Evolutionary conservation across 1,140 invertebrate species (phyloP).

Genomic region (Drosophila ironensis): DNA sequence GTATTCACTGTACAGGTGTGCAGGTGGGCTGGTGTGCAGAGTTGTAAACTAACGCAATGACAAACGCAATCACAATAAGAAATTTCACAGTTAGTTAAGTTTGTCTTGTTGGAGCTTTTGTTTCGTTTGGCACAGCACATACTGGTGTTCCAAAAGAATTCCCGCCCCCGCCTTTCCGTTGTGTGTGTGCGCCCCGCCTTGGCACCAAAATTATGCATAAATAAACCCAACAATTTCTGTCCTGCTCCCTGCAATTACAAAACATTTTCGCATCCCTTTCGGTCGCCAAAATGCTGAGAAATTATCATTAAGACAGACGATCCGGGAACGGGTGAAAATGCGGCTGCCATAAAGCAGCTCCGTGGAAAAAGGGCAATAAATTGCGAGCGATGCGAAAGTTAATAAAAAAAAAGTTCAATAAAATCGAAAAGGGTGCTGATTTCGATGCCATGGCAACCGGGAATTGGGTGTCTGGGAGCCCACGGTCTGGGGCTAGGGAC

Average conservation of each 20-base stretch:
- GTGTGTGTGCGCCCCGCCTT: background rate
- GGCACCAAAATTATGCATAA: slow-evolving; percentile 69
- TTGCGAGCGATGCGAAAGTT: slow-evolving; percentile 62
- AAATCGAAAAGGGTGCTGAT: slow-evolving; percentile 75
- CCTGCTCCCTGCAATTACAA: slow-evolving; percentile 37
- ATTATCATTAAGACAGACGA: slow-evolving; percentile 36
- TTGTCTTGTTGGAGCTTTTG: slow-evolving; percentile 68
- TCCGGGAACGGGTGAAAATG: background rate
- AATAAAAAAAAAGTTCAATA: slow-evolving; percentile 79
- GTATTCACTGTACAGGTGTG: slow-evolving; percentile 3
- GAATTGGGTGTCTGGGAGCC: slow-evolving; percentile 37
- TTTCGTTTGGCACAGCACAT: slow-evolving; percentile 21
- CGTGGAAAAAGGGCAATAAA: slow-evolving; percentile 53
- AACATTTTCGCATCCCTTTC: slow-evolving; percentile 13
- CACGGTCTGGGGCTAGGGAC: slow-evolving; percentile 35
- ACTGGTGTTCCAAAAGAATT: slow-evolving; percentile 9
- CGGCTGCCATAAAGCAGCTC: background rate
- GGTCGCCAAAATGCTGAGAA: slow-evolving; percentile 4
- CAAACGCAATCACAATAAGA: slow-evolving; percentile 80
- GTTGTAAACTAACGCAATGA: slow-evolving; percentile 80
- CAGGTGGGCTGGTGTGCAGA: slow-evolving; percentile 45
- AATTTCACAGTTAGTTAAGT: slow-evolving; percentile 81
- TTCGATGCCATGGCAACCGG: slow-evolving; percentile 53
- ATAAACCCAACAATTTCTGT: slow-evolving; percentile 34
- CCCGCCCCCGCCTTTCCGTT: slow-evolving; percentile 14